Conservation (phyloP, 2,113 vertebrate genomes). For the Bujurquina vittata region DNA sequence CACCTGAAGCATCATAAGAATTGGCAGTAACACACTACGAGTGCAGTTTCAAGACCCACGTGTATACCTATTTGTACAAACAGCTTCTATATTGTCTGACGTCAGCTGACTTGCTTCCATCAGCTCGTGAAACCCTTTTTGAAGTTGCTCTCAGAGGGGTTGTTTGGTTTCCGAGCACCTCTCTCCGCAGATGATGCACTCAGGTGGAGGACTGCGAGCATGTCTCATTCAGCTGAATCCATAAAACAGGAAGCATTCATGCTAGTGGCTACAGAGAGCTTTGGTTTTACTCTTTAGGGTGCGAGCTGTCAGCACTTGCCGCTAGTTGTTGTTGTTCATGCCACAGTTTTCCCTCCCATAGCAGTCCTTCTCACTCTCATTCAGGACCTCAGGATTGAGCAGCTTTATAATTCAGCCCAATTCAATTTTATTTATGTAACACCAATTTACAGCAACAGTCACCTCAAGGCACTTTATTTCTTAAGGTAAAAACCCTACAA, state of each 20-base stretch:
- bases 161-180: neutral
- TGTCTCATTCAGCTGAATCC: neutral
- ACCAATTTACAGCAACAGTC: neutral
- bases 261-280: neutral
- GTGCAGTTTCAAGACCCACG: neutral
- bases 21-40: neutral
- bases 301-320: neutral
- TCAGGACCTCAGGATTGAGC: too few relatives aligned
- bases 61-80: neutral
- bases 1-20: neutral
- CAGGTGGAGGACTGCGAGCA: neutral
- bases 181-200: neutral
- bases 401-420: neutral
- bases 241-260: neutral
- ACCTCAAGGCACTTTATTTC: neutral
- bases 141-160: neutral
- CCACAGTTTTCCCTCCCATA: neutral
- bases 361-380: neutral
- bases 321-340: neutral
- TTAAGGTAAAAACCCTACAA: neutral
- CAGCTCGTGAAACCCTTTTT: neutral
- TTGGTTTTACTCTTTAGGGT: neutral
- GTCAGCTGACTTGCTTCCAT: neutral
- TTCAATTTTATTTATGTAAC: neutral
- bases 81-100: neutral